Percentiles rank a stretch among this genome's conserved stretches.
These are phyloP conservation scores for Drosophila ironensis DNA, from an alignment of 1,140 invertebrate species.

Conservation along the genomic window DNA sequence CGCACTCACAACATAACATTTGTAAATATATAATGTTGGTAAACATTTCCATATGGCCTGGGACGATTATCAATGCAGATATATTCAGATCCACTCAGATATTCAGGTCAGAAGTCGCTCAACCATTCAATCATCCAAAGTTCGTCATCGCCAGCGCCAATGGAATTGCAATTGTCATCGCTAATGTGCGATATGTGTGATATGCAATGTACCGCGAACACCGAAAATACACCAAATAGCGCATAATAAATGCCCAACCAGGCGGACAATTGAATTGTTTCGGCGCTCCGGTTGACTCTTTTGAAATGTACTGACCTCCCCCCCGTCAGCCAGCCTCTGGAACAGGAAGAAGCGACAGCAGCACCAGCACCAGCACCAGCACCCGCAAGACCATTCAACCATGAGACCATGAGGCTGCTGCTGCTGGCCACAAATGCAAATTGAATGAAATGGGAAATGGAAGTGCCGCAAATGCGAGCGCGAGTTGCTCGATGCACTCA, in stretches of 20 bases:
- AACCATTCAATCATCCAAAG: slow-evolving; percentile 14
- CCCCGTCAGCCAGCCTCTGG: background rate
- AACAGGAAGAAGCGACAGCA: background rate
- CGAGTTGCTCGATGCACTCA: slow-evolving; percentile 34
- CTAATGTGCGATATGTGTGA: slow-evolving; percentile 80
- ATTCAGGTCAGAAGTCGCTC: slow-evolving; percentile 4
- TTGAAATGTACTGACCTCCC: slow-evolving; percentile 8
- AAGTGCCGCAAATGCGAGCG: slow-evolving; percentile 38
- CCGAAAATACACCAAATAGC: slow-evolving; percentile 33
- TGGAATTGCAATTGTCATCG: slow-evolving; percentile 28
- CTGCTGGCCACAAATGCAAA: slow-evolving; percentile 63
- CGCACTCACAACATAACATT: no score
- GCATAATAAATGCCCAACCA: slow-evolving; percentile 43
- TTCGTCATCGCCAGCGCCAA: slow-evolving; percentile 29
- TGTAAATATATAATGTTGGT: no score
- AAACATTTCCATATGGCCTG: no score
- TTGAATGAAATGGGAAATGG: slow-evolving; percentile 76
- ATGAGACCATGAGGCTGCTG: no score
- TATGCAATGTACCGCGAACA: slow-evolving; percentile 73
- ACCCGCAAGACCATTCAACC: slow-evolving; percentile 70
- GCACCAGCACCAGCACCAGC: background rate
- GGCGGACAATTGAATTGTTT: slow-evolving; percentile 81
- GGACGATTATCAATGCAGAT: no score
- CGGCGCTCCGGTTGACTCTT: slow-evolving; percentile 39
- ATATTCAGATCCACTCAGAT: no score